Percentiles rank a stretch among this genome's conserved stretches.
phyloP scores from a whole-genome alignment of 1,140 invertebrate genomes.

The Stratiolaelaps scimitus region DNA sequence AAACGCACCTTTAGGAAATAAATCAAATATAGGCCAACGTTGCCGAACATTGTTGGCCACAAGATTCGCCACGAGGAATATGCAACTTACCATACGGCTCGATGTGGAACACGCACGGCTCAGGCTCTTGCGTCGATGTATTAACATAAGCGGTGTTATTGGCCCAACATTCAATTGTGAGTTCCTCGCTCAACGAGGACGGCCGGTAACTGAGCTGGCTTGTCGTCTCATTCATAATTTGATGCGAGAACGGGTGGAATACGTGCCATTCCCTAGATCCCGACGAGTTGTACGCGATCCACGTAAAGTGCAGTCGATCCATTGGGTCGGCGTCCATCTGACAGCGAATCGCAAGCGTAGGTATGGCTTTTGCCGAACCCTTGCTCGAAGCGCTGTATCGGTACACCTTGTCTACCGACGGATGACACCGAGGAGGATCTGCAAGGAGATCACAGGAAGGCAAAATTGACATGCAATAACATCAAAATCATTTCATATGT shows the following conservation, averaged over 20 bases:
- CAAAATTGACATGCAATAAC: too few species aligned
- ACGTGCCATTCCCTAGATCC: slow-evolving; percentile 5
- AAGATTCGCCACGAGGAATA: too few species aligned
- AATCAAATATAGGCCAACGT: too few species aligned
- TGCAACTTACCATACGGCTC: slow-evolving; percentile 18
- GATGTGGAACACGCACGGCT: slow-evolving; percentile 27
- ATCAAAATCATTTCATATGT: too few species aligned
- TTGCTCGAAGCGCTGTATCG: background rate
- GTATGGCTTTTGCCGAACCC: background rate
- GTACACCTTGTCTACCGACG: slow-evolving; percentile 8
- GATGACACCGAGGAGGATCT: slow-evolving; percentile 13
- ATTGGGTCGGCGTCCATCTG: slow-evolving; percentile 26
- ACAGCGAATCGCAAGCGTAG: background rate
- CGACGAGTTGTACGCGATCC: slow-evolving; percentile 21
- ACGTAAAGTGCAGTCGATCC: slow-evolving; percentile 4
- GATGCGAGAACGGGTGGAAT: slow-evolving; percentile 1
- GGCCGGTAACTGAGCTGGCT: slow-evolving; percentile 8
- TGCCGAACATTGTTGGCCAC: too few species aligned
- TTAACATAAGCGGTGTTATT: slow-evolving; percentile 16
- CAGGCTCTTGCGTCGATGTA: background rate
- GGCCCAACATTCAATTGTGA: slow-evolving; percentile 23
- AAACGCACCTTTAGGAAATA: too few species aligned
- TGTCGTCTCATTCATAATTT: slow-evolving; percentile 16
- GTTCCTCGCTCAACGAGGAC: slow-evolving; percentile 7
- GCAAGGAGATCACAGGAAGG: background rate